phyloP scores from a whole-genome alignment of 1,140 invertebrate species.

The Drosophila tropicalis region DNA sequence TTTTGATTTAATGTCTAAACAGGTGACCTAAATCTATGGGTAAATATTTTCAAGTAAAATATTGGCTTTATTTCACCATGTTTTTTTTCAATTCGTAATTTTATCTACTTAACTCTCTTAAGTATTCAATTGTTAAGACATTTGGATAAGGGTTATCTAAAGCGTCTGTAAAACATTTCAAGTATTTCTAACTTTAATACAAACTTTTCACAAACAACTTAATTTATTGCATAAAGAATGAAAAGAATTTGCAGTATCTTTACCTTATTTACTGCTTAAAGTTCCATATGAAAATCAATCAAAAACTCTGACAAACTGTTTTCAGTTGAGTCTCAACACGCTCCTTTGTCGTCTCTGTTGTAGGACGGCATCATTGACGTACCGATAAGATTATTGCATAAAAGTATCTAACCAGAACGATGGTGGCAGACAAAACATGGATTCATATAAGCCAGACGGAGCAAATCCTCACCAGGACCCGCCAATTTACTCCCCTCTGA shows the following conservation, averaged over 20 bases:
- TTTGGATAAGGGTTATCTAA: too few species aligned
- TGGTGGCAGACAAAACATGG: constrained; percentile 38
- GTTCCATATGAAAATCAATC: constrained; percentile 21
- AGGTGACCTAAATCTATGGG: background rate
- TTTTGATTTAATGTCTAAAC: background rate
- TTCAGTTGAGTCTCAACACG: background rate
- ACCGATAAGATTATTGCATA: constrained; percentile 56
- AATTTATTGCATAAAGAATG: too few species aligned
- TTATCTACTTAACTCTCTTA: too few species aligned
- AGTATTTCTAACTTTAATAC: too few species aligned
- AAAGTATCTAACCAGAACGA: constrained; percentile 33
- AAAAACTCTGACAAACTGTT: constrained; percentile 13
- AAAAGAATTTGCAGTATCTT: background rate
- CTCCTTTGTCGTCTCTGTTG: background rate
- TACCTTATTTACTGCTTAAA: constrained; percentile 1
- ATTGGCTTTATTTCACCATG: background rate
- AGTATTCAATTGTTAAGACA: too few species aligned
- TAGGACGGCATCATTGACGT: constrained; percentile 10
- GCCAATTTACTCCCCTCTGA: background rate
- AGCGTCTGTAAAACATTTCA: too few species aligned
- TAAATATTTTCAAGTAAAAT: too few species aligned
- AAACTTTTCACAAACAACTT: too few species aligned
- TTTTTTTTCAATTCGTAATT: too few species aligned
- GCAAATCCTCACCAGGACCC: constrained; percentile 7
- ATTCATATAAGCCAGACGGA: constrained; percentile 12